Base-by-base conservation (phyloP, 2,797 vertebrate species). In the Coranthus polyacanthus region DNA sequence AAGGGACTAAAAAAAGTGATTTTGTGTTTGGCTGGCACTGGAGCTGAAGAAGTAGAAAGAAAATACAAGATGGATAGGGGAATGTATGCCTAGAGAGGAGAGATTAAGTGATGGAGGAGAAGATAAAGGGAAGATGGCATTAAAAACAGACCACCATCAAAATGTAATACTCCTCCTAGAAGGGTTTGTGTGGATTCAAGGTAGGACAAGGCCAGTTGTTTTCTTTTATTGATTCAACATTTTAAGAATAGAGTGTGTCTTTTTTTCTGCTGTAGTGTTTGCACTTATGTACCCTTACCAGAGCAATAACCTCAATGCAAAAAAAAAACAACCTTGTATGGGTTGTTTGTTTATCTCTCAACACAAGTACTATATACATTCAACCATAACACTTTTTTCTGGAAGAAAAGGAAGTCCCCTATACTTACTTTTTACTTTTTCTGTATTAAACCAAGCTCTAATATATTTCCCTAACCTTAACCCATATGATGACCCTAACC, bases 81-180 rank as follows among this genome's bases (percentile, higher is more conserved):
- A 32, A 80, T 56, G 36, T 39, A 9, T 15, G 24, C 49, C 74
- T 56, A 41, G 64, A 13, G 69, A 68, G 38, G 29, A 56, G 16
- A 76, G 72, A 75, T 75, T 72, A 75, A 79, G 75, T 80, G 83
- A 85, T 81, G 61, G 71, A 75, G 49, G 54, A 56, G 45, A 61
- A 54, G 60, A 75, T 47, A 66, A 65, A 75, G 2, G 6, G 50
- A 65, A 49, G 53, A 64, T 78, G 60, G 43, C 75, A 75, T 56
- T 64, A 58, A 71, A 75, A 76, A 68, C 47, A 79, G 63, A 60
- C 52, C 58, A 43, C 53, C 41, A 43, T 39, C 67, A 54, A 78
- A 84, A 72, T 55, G 11, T 51, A 63, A 54, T 42, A 24, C 16
- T 46, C 45, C 57, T 56, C 51, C 63, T 17, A 29, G 51, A 55